phyloP scores from a whole-genome alignment of 2,113 vertebrate genomes.

The Tinamus guttatus region DNA sequence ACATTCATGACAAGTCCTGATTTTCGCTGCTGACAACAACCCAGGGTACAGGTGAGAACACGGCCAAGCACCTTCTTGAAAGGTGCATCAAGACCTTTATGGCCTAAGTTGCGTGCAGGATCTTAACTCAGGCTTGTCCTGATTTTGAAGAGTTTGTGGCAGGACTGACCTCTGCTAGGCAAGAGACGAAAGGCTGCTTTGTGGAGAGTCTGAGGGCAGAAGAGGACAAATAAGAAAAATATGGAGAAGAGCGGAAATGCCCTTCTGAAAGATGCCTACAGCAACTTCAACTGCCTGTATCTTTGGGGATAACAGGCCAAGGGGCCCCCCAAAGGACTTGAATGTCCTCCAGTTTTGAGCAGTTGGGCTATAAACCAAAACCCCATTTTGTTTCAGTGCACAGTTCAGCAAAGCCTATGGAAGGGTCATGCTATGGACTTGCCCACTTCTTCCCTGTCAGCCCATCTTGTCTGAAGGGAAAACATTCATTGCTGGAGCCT shows the following conservation, averaged over 20 bases:
- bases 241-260: neutral
- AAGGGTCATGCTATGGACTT: too few species aligned
- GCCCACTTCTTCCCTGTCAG: too few species aligned
- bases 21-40: neutral
- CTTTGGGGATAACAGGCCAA: neutral
- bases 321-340: neutral
- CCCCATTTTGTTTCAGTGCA: neutral
- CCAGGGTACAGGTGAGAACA: neutral
- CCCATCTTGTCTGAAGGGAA: too few species aligned
- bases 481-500: too few species aligned
- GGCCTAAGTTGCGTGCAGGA: neutral
- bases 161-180: neutral
- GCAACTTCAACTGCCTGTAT: neutral
- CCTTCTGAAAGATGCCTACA: neutral
- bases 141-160: neutral
- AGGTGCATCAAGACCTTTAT: neutral
- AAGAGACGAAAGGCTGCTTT: neutral
- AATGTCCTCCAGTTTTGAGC: neutral
- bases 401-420: neutral
- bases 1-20: neutral
- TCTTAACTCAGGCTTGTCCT: neutral
- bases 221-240: neutral
- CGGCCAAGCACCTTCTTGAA: too few species aligned
- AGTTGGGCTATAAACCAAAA: neutral
- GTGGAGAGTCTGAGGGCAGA: neutral